Evolutionary conservation across 2,797 vertebrate species (phyloP), one percentile per base, ranked within the genome.

Genomic region (Nasua narica): DNA sequence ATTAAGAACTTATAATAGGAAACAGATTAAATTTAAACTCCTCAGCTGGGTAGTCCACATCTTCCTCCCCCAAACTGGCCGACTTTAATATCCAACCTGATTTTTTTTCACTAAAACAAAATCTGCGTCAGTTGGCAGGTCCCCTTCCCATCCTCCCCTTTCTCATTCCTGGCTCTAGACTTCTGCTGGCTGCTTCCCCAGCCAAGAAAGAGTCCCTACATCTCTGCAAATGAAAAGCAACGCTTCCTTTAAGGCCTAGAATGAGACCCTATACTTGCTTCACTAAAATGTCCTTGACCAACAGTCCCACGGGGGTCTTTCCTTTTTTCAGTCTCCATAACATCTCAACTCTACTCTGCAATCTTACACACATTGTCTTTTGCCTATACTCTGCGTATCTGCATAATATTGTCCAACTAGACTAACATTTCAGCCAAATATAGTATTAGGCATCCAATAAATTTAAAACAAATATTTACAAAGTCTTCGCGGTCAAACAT

Each of bases 21-120:
- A 94, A 90, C 60, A 82, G 37, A 87, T 85, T 92, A 92, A 81
- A 82, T 72, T 78, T 69, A 60, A 87, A 97, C 72, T 83, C 69
- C 84, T 92, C 62, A 56, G 37, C 43, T 35, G 69, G 56, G 56
- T 97, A 70, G 78, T 76, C 88, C 60, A 72, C 2, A 11, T 72
- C 19, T 78, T 83, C 54, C 52, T 79, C 62, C 46, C 25, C 56
- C 77, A 62, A 89, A 85, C 54, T 56, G 70, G 65, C 43, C 18
- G 1, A 56, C 65, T 77, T 78, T 70, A 89, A 46, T 37, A 89
- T n/a, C 43, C 90, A 87, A 83, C 74, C 54, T 87, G 46, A 90
- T 87, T 86, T 74, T 86, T 74, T 60, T 91, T 93, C 82, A 89
- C 21, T n/a, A 58, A 86, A 78, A 82, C 50, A 87, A 91, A 69